Evolutionary conservation across 2,888 invertebrate genomes (phyloP).

Genomic region (Sarcophaga subvicina): DNA sequence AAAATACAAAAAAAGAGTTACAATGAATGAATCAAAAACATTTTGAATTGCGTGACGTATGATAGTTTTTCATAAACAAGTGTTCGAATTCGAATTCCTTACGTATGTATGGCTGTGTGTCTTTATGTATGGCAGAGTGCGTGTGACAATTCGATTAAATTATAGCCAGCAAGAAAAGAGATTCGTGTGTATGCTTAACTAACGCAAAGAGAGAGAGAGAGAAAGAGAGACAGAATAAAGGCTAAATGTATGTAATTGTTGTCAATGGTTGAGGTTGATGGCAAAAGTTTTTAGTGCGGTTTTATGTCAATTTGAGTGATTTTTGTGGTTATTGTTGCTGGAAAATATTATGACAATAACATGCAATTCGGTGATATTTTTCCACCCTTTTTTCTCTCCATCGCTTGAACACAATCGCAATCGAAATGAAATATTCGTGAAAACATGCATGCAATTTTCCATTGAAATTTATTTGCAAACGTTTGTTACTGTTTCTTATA

Average conservation of each 20-base stretch:
- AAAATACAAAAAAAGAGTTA: background rate
- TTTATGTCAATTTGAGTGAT: conserved; percentile 26
- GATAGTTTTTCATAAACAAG: conserved; percentile 27
- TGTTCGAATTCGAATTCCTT: background rate
- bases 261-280: conserved; percentile 6
- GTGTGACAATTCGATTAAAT: conserved; percentile 11
- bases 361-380: conserved; percentile 43
- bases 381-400: background rate
- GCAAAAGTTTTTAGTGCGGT: background rate
- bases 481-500: background rate
- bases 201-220: too few species aligned
- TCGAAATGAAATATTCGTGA: background rate
- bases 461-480: background rate
- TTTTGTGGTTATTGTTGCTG: background rate
- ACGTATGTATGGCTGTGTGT: background rate
- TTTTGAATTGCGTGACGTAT: conserved; percentile 40
- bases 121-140: background rate
- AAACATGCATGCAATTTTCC: background rate
- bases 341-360: conserved; percentile 25
- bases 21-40: background rate
- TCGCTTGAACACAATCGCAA: background rate
- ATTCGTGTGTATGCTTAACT: too few species aligned
- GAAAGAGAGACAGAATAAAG: background rate
- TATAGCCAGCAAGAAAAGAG: too few species aligned
- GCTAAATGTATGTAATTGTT: background rate